phyloP scores from a whole-genome alignment of 2,888 invertebrate species.

The Bombylius discolor region DNA sequence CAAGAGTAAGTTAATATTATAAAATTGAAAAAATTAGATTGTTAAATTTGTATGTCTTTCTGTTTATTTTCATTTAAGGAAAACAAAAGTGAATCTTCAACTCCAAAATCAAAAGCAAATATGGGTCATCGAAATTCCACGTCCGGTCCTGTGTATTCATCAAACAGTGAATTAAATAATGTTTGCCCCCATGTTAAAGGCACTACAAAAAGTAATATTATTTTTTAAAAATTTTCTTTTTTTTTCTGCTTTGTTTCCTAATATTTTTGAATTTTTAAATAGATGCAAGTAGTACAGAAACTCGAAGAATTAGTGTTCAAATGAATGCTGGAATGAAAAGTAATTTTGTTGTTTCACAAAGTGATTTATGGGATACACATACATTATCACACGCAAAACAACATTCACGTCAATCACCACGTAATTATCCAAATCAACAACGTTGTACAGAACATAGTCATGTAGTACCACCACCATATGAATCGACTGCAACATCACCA shows the following conservation, averaged over 20 bases:
- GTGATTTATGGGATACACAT: conserved; percentile 53
- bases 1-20: conserved; percentile 1
- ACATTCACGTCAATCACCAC: conserved; percentile 34
- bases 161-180: conserved; percentile 33
- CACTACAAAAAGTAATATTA: conserved; percentile 24
- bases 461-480: conserved; percentile 25
- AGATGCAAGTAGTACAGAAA: conserved; percentile 17
- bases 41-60: neutral
- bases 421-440: conserved; percentile 30
- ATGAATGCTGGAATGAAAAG: conserved; percentile 32
- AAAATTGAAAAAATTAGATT: neutral
- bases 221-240: neutral
- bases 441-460: conserved; percentile 36
- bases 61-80: conserved; percentile 15
- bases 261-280: neutral
- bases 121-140: conserved; percentile 31
- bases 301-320: conserved; percentile 32
- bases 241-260: neutral
- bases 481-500: conserved; percentile 34
- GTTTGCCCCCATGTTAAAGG: conserved; percentile 30
- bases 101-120: conserved; percentile 26
- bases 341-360: conserved; percentile 50
- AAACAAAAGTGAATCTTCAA: conserved; percentile 30
- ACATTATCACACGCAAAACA: conserved; percentile 43
- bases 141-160: conserved; percentile 29